Evolutionary conservation across 2,113 vertebrate genomes (phyloP).

Genomic region (Melanotaenia duboulayi): DNA sequence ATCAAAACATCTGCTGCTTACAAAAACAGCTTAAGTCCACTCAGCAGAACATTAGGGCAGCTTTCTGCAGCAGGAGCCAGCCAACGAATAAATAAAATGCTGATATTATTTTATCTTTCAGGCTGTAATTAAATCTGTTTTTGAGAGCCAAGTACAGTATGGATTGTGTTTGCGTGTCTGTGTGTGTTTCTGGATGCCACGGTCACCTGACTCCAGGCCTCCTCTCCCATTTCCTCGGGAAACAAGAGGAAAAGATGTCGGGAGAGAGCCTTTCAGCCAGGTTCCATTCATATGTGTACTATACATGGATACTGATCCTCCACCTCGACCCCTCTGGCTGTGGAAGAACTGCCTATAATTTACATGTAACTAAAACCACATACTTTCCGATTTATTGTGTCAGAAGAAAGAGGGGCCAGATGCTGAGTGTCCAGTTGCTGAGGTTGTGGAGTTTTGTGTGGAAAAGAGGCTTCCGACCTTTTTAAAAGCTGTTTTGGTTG

Average conservation of each 20-base stretch:
- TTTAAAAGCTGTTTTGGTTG: conserved; percentile 30
- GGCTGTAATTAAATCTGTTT: conserved; percentile 52
- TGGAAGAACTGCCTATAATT: conserved; percentile 78
- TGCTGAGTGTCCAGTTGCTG: conserved; percentile 73
- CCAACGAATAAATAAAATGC: conserved; percentile 35
- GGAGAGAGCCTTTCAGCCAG: conserved; percentile 67
- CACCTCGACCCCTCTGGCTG: conserved; percentile 56
- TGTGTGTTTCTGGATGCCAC: conserved; percentile 29
- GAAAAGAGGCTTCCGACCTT: conserved; percentile 47
- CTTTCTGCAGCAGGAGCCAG: conserved; percentile 9
- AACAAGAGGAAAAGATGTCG: conserved; percentile 75
- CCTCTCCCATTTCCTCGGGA: conserved; percentile 75
- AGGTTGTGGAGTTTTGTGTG: conserved; percentile 38
- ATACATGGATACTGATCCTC: conserved; percentile 76
- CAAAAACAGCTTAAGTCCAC: not conserved
- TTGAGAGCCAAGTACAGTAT: conserved; percentile 33
- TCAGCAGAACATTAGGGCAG: not conserved
- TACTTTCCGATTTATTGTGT: conserved; percentile 78
- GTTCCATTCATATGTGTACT: conserved; percentile 73
- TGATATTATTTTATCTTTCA: conserved; percentile 36
- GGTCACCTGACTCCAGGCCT: conserved; percentile 70
- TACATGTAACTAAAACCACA: conserved; percentile 79
- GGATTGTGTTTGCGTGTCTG: conserved; percentile 18
- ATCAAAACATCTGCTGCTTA: conserved; percentile 41
- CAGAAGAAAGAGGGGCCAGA: conserved; percentile 74